These are phyloP conservation scores for Geococcyx californianus DNA, from an alignment of 2,113 vertebrate genomes.

Conservation along the genomic window DNA sequence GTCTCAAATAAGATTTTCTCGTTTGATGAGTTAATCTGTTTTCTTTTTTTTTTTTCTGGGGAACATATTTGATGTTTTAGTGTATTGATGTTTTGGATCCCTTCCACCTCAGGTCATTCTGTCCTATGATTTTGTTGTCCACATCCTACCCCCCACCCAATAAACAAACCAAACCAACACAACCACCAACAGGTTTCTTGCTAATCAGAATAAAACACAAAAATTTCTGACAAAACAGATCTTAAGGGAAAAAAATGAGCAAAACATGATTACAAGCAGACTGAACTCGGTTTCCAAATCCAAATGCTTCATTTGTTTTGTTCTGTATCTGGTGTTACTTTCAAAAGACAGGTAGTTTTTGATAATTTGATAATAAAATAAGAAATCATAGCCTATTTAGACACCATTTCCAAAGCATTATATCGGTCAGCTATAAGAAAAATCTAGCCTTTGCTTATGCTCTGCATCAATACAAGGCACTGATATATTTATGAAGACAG, in stretches of 20 bases:
- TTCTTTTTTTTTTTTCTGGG: neutral
- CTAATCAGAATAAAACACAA: neutral
- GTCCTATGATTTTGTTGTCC: neutral
- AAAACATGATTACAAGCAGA: neutral
- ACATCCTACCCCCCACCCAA: rapidly evolving
- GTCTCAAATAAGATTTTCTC: neutral
- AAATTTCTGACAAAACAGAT: neutral
- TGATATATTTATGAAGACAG: neutral
- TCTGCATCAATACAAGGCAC: neutral
- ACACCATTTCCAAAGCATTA: neutral
- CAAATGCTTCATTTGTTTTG: neutral
- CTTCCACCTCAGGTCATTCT: too few species aligned
- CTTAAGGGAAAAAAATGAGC: neutral
- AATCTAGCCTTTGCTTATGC: neutral
- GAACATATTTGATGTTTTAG: neutral
- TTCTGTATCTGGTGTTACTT: neutral
- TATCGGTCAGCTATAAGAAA: neutral
- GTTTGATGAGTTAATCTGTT: rapidly evolving
- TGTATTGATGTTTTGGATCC: too few species aligned
- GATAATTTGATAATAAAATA: neutral
- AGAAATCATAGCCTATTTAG: neutral
- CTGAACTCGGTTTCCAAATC: neutral
- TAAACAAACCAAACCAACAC: neutral
- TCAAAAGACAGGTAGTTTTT: neutral
- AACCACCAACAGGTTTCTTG: neutral